Evolutionary conservation across 1,140 invertebrate species (phyloP).

Genomic region (Heliothis subflexa): DNA sequence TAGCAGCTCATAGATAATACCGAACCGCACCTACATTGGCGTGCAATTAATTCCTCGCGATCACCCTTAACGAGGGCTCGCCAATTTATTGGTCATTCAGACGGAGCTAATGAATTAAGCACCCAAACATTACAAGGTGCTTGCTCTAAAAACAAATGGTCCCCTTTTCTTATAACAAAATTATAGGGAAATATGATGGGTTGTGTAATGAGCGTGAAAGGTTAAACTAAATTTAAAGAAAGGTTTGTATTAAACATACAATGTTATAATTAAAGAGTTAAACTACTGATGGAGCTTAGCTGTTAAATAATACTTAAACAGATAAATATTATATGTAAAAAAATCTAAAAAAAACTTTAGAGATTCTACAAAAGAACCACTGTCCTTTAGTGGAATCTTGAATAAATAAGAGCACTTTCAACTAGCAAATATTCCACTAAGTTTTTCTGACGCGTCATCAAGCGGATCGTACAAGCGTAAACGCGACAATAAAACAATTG

Average conservation of each 20-base stretch:
- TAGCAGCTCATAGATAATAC: constrained; percentile 1
- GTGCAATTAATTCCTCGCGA: constrained; percentile 51
- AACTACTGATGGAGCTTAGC: background rate
- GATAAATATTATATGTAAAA: too few relatives aligned
- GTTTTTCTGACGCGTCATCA: too few relatives aligned
- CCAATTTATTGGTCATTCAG: constrained; percentile 58
- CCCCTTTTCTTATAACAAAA: constrained; percentile 22
- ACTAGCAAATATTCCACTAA: too few relatives aligned
- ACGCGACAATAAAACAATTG: too few relatives aligned
- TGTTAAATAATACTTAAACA: too few relatives aligned
- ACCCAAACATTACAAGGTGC: constrained; percentile 52
- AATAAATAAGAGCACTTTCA: too few relatives aligned
- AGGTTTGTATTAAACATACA: too few relatives aligned
- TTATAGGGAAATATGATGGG: background rate
- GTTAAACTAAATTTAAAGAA: too few relatives aligned
- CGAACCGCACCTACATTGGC: constrained; percentile 1
- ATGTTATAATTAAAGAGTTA: too few relatives aligned
- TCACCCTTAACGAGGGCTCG: constrained; percentile 52
- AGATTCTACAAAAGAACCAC: background rate
- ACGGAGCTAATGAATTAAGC: constrained; percentile 57
- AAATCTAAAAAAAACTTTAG: background rate
- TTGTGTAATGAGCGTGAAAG: background rate
- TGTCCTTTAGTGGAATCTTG: too few relatives aligned
- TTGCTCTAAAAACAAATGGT: constrained; percentile 48
- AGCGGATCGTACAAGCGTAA: too few relatives aligned